Conservation (phyloP, 1,140 invertebrate species). For the Leptinotarsa lineolata region DNA sequence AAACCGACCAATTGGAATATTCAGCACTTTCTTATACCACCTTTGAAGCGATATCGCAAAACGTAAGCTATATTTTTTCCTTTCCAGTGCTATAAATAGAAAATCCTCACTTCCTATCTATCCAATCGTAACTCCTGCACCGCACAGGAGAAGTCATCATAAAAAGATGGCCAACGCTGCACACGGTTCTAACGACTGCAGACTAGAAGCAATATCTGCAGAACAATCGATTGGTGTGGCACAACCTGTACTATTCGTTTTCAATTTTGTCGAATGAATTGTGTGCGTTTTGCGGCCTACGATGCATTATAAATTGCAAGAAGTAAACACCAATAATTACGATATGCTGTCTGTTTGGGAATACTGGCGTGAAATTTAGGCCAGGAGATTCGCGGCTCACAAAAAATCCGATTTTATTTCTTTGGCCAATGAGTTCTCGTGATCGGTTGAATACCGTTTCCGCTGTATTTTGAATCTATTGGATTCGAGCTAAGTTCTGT, state of each 20-base stretch:
- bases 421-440: too few relatives aligned
- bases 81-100: slow-evolving; percentile 5
- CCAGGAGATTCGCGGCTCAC: not conserved
- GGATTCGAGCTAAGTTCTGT: too few relatives aligned
- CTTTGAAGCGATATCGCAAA: not conserved
- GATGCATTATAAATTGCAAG: slow-evolving; percentile 17
- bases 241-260: slow-evolving; percentile 17
- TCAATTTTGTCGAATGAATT: slow-evolving; percentile 22
- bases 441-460: too few relatives aligned
- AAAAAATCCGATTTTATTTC: not conserved
- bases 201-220: slow-evolving; percentile 32
- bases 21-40: not conserved
- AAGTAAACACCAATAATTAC: slow-evolving; percentile 13
- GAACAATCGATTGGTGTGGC: slow-evolving; percentile 31
- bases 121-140: slow-evolving; percentile 1
- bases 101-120: not conserved
- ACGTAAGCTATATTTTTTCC: slow-evolving; percentile 9
- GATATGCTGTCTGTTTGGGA: slow-evolving; percentile 1
- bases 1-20: not conserved
- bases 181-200: slow-evolving; percentile 25
- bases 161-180: slow-evolving; percentile 18
- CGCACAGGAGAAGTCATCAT: slow-evolving; percentile 15
- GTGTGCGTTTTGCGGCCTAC: slow-evolving; percentile 12
- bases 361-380: not conserved
- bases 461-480: too few relatives aligned